Evolutionary conservation across 2,888 invertebrate species (phyloP), one percentile per base, ranked within the genome.

Genomic region (Pemphredon lugubris): DNA sequence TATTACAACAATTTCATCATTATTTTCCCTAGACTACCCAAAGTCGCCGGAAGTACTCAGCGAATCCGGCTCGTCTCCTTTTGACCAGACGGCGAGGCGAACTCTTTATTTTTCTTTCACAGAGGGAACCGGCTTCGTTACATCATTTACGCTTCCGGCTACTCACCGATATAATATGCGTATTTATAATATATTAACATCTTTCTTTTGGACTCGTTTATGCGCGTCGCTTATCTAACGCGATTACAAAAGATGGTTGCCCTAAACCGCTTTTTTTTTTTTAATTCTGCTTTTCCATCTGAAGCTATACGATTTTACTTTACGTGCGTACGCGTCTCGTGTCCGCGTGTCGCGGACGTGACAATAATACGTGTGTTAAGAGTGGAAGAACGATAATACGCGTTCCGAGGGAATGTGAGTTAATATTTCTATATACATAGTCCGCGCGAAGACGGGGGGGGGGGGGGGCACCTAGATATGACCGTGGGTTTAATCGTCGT

Each of bases 1-100:
- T 84, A 86, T 86, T 86, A 86, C 84, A 88, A 84, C 84, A 84
- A 86, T 81, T 84, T 85, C 80, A 79, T 82, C 75, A 67, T 78
- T 81, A 75, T 64, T 65, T 73, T 74, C 73, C 66, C 79, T 86
- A 87, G 64, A 73, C 83, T 88, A 88, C 84, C 85, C 84, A 83
- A 67, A 86, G 79, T 81, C 81, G 79, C 79, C 82, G 78, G 50
- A 75, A 78, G 68, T 30, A 57, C 40, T 37, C 32, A 55, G 39
- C 32, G 57, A 57, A 47, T 18, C 37, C 45, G 42, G 45, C 64
- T 42, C 67, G 58, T 55, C 53, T 37, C 40, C n/a, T n/a, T 14
- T 16, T 9, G 21, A 42, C 18, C 48, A 26, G 26, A 18, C 26
- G 47, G 16, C n/a, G 9, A 13, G 45, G 14, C n/a, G n/a, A 13